These are phyloP conservation scores for Cistogaster globosa DNA, from an alignment of 2,888 invertebrate species.

Conservation along the genomic window DNA sequence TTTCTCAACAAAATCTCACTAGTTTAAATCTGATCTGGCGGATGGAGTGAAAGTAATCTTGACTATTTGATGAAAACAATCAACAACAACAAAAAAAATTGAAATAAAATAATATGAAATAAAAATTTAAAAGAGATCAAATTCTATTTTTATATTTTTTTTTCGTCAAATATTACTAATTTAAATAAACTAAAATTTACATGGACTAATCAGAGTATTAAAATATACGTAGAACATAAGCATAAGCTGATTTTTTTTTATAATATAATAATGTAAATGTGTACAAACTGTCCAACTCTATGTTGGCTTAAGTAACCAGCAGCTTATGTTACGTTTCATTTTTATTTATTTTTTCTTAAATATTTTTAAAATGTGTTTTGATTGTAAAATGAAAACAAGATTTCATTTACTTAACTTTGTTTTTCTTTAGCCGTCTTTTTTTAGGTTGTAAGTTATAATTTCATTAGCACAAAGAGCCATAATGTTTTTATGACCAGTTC, in stretches of 20 bases:
- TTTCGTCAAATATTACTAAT: too few species aligned
- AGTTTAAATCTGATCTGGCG: too few species aligned
- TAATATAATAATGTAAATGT: neutral
- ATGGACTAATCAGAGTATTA: too few species aligned
- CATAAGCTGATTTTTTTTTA: neutral
- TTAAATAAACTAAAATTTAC: too few species aligned
- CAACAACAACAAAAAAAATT: too few species aligned
- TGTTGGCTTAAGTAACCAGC: slow-evolving; percentile 3
- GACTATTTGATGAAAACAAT: too few species aligned
- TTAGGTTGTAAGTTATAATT: slow-evolving; percentile 73
- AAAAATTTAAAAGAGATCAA: too few species aligned
- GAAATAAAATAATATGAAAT: too few species aligned
- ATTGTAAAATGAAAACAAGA: neutral
- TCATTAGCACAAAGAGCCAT: slow-evolving; percentile 77
- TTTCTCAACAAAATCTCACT: too few species aligned
- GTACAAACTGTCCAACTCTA: slow-evolving; percentile 4
- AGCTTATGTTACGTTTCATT: slow-evolving; percentile 5
- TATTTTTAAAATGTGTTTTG: neutral
- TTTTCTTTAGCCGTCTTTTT: slow-evolving; percentile 22
- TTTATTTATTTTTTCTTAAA: neutral
- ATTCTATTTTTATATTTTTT: too few species aligned
- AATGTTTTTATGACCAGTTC: slow-evolving; percentile 73
- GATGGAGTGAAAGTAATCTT: too few species aligned
- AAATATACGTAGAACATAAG: too few species aligned
- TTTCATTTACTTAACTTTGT: neutral